These are phyloP conservation scores for Neotoma lepida DNA, from an alignment of 2,113 vertebrate species.

Conservation along the genomic window DNA sequence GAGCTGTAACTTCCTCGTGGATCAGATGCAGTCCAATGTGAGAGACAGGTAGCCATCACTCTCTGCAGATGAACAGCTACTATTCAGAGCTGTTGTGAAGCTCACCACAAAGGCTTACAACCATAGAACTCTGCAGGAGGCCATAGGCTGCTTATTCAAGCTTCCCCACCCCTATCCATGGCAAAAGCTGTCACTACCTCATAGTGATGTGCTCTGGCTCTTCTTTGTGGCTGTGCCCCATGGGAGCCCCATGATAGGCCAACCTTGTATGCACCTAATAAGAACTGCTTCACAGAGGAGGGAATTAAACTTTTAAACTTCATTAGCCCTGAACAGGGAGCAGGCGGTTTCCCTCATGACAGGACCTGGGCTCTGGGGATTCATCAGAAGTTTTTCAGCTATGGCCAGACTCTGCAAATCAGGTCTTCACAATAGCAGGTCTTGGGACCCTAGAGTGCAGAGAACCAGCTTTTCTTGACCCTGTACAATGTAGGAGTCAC, in stretches of 20 bases:
- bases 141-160: background rate
- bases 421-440: background rate
- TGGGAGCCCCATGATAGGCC: background rate
- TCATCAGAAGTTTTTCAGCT: background rate
- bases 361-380: background rate
- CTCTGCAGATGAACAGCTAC: constrained; percentile 1
- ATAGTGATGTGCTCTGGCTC: background rate
- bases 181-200: background rate
- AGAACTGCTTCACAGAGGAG: background rate
- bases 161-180: background rate
- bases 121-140: background rate
- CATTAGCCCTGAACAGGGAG: background rate
- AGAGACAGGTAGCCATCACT: background rate
- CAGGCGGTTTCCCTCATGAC: background rate
- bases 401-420: background rate
- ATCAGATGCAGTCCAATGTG: background rate
- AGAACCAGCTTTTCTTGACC: background rate
- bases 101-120: background rate
- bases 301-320: constrained; percentile 47
- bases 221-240: background rate
- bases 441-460: background rate
- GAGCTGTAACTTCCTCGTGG: background rate
- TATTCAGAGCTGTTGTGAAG: background rate
- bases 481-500: background rate
- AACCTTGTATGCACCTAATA: constrained; percentile 35